Percentiles rank a stretch among this genome's conserved stretches.
Conservation (phyloP, 2,797 vertebrate genomes). For the Typhlichthys eigenmanni region DNA sequence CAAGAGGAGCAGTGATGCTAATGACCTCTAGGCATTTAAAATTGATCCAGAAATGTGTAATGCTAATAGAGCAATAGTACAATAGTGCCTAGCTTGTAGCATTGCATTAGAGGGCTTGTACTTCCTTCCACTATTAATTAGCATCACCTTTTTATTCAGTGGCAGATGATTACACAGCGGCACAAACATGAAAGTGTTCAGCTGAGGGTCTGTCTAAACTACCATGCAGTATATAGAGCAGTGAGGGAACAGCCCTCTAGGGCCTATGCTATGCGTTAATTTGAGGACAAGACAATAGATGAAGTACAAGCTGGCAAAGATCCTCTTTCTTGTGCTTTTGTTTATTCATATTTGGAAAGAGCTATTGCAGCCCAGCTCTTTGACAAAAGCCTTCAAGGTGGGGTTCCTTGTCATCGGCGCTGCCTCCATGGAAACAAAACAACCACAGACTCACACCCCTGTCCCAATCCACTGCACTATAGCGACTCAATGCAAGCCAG, state of each 20-base stretch:
- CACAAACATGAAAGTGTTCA: conserved; percentile 1
- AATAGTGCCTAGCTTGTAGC: not conserved
- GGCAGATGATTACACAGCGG: conserved; percentile 14
- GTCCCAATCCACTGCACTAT: not conserved
- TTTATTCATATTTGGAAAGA: conserved; percentile 62
- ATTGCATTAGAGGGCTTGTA: conserved; percentile 1
- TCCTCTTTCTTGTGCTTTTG: conserved; percentile 49
- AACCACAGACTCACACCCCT: conserved; percentile 6
- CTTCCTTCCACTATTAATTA: not conserved
- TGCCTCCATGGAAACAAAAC: conserved; percentile 64
- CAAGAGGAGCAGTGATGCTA: too few relatives aligned
- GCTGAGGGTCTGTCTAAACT: conserved; percentile 11
- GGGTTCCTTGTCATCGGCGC: conserved; percentile 40
- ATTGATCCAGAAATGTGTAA: not conserved
- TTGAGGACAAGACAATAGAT: conserved; percentile 19
- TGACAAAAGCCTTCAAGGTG: conserved; percentile 54
- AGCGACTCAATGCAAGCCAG: not conserved
- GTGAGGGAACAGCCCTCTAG: conserved; percentile 21
- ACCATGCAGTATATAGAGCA: conserved; percentile 6
- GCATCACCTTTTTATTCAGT: conserved; percentile 34
- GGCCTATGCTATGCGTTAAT: not conserved
- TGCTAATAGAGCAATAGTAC: not conserved
- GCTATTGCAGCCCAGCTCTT: conserved; percentile 26
- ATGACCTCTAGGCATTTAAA: too few relatives aligned
- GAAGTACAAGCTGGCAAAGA: conserved; percentile 26